Base-by-base conservation (phyloP, 2,888 invertebrate species). In the Unio pictorum region DNA sequence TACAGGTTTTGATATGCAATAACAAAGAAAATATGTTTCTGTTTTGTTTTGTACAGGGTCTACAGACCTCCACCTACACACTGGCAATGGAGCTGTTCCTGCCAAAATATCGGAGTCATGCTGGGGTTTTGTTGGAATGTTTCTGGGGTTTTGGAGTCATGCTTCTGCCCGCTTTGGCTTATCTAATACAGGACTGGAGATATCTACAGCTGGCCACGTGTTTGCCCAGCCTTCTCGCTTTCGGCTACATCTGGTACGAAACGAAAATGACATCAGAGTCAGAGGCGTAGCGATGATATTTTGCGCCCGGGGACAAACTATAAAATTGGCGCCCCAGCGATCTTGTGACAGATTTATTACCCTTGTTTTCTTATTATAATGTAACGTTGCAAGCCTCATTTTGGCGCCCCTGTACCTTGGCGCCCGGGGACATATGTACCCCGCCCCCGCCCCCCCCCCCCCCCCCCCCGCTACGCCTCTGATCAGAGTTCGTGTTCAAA, bases 1-100 rank as follows among this genome's bases (percentile, higher is more conserved):
- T 26, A 26, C 15, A 58, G 34, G 11, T 58, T n/a, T 61, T 56
- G 15, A 11, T 30, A 26, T 28, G 18, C 45, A n/a, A 20, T 20
- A 20, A 65, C 65, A 4, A 28, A 5, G 20, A 59, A 34, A 15
- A n/a, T 45, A 15, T 45, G 15, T 45, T 45, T 15, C 34, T 34
- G 7, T 34, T 34, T 45, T 45, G 28, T 57, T 61, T 67, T 54
- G 75, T 77, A n/a, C 72, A 90, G 88, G 91, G 92, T n/a, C 79
- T 92, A 61, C 92, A 92, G 75, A 91, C 90, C 58, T 90, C 91
- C 11, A 91, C 91, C 1, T 92, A 91, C 75, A 90, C 91, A 7
- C 84, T 92, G 59, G 90, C 91, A 57, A 84, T 92, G 85, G 92
- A 92, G 81, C 84, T 91, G 17, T 91, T 91, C 70, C 89, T 91